Evolutionary conservation across 2,888 invertebrate genomes (phyloP).

Genomic region (Drosophila planitibia): DNA sequence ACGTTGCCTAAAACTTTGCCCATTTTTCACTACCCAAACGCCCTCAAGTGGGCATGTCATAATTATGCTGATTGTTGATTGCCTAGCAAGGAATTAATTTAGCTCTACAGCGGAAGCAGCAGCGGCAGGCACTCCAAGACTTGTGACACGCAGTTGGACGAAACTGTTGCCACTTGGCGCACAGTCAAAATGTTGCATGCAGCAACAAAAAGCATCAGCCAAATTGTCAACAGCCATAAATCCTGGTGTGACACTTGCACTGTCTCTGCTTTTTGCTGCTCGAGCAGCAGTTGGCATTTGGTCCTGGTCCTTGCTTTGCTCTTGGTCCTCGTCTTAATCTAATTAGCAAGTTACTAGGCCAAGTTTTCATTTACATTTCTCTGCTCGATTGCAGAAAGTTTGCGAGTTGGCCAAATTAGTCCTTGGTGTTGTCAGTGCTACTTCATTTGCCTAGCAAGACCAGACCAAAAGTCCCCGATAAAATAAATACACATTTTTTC

Average conservation of each 20-base stretch:
- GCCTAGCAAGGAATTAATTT: constrained; percentile 76
- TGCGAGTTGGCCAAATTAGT: constrained; percentile 42
- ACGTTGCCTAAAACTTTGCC: constrained; percentile 49
- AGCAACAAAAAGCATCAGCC: constrained; percentile 49
- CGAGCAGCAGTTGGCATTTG: constrained; percentile 22
- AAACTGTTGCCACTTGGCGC: constrained; percentile 60
- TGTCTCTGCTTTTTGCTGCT: constrained; percentile 14
- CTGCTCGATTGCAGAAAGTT: constrained; percentile 53
- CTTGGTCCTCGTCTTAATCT: constrained; percentile 53
- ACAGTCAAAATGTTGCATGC: constrained; percentile 65
- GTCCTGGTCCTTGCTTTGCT: constrained; percentile 18
- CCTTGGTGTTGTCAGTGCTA: constrained; percentile 26
- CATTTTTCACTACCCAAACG: constrained; percentile 63
- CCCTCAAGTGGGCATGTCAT: constrained; percentile 61
- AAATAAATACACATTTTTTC: neutral
- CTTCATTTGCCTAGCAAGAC: neutral
- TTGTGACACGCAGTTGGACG: constrained; percentile 16
- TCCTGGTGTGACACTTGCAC: constrained; percentile 25
- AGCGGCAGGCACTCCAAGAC: constrained; percentile 14
- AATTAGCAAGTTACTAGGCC: constrained; percentile 64
- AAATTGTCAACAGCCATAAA: constrained; percentile 64
- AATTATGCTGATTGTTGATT: constrained; percentile 76
- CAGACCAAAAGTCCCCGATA: constrained; percentile 2
- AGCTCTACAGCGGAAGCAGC: constrained; percentile 49
- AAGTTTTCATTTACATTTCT: constrained; percentile 73